Evolutionary conservation across 2,797 vertebrate species (phyloP), one percentile per base, ranked within the genome.

Genomic region (Sylvilagus floridanus): DNA sequence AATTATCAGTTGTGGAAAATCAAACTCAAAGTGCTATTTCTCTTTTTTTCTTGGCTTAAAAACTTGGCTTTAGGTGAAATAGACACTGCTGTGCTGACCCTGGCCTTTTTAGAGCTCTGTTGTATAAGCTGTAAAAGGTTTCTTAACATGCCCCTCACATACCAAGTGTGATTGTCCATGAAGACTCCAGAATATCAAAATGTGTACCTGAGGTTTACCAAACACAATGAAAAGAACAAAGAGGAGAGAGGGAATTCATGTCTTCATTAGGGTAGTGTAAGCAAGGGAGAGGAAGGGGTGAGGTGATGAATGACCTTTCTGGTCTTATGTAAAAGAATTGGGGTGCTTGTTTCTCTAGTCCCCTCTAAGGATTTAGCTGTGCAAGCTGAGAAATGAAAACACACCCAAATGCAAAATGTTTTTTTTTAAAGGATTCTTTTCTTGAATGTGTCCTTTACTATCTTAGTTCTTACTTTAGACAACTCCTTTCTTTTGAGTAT

Each of bases 81-180:
- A 93, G 84, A 90, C 24, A 93, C 78, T 86, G 90, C 79, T 92
- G 83, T 95, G 96, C 93, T 96, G 93, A 97, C 92, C 95, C 71
- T 71, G 65, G 57, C 63, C 63, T 90, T 93, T 96, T 93, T 26
- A 91, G 91, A 96, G 32, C 94, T 91, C 68, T 97, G 88, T 87
- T 93, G 87, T 94, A 60, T 96, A 92, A 96, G 76, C 85, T 96
- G 71, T 92, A 96, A 96, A 96, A 84, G 93, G 71, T 92, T 96
- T 95, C 86, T 97, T 96, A 95, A 95, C 94, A 96, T 96, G 95
- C 57, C 42, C 42, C 91, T 97, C 88, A 97, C 95, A 93, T 91
- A 88, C 96, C 85, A 95, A 35, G 71, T 89, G 89, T 94, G 69
- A 96, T 88, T 88, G 92, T 93, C 50, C 94, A 91, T 79, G 92